Conservation (phyloP, 2,113 vertebrate species). For the Tachycineta bicolor region DNA sequence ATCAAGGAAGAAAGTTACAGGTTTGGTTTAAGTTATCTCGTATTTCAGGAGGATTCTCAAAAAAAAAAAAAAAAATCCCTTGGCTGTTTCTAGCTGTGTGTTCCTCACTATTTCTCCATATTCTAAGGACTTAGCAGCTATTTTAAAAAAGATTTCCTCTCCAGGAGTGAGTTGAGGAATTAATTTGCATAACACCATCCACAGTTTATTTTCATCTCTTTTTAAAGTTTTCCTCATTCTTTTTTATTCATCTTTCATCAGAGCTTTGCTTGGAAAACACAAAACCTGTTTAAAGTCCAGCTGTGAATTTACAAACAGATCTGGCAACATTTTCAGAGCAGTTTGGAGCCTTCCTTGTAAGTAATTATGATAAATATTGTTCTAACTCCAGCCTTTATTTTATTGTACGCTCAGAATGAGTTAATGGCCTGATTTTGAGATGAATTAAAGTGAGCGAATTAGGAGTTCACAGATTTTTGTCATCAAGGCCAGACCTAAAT, state of each 20-base stretch:
- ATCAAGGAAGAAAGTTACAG: background rate
- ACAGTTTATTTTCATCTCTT: background rate
- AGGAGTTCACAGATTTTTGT: background rate
- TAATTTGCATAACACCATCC: background rate
- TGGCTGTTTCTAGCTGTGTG: rapidly evolving
- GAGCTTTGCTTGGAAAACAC: background rate
- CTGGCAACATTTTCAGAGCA: background rate
- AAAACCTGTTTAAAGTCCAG: background rate
- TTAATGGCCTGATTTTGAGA: background rate
- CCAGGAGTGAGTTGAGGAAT: background rate
- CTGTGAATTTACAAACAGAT: background rate
- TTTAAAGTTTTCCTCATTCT: background rate
- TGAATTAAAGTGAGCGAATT: background rate
- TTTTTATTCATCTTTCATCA: background rate
- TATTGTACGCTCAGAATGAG: background rate
- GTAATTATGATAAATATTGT: background rate
- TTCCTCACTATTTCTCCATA: background rate
- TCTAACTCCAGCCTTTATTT: background rate
- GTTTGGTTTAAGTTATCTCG: background rate
- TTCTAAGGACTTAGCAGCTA: background rate
- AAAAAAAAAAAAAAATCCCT: background rate
- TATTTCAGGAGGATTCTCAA: background rate
- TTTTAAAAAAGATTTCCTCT: background rate
- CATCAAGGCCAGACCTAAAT: background rate
- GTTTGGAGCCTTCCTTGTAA: background rate